Percentiles rank a stretch among this genome's conserved stretches.
Evolutionary conservation across 2,797 vertebrate genomes (phyloP).

Genomic region (Sarcoramphus papa): DNA sequence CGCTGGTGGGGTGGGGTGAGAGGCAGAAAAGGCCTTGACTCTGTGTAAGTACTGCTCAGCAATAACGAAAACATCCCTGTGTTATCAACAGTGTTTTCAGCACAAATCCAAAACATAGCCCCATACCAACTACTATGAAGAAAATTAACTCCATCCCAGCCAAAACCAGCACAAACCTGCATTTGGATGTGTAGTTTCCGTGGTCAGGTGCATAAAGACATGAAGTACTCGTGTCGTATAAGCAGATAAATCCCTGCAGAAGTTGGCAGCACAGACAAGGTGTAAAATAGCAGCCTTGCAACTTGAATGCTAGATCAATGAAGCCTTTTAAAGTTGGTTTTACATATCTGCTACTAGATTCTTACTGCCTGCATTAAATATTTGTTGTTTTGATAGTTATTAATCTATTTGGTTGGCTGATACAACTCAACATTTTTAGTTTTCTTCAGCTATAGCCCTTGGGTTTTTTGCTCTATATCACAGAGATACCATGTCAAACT

Average conservation of each 20-base stretch:
- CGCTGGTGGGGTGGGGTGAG: too few relatives aligned
- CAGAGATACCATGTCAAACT: background rate
- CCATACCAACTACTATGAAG: rapidly evolving
- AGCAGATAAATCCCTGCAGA: background rate
- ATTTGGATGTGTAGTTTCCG: background rate
- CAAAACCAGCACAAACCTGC: background rate
- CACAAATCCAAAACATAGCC: too few relatives aligned
- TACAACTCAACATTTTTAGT: background rate
- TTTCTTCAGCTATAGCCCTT: background rate
- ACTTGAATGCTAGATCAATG: background rate
- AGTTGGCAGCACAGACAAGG: background rate
- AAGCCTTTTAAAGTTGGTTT: background rate
- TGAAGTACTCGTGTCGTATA: background rate
- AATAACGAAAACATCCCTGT: rapidly evolving
- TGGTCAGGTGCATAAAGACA: background rate
- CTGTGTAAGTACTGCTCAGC: too few relatives aligned
- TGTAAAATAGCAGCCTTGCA: constrained; percentile 13
- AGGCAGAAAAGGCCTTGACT: too few relatives aligned
- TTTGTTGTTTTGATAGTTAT: background rate
- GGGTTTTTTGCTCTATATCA: background rate
- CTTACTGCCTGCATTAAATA: background rate
- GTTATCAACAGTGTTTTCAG: too few relatives aligned
- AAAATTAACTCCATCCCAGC: too few relatives aligned
- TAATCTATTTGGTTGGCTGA: background rate
- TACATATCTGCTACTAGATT: background rate